phyloP scores from a whole-genome alignment of 2,113 vertebrate species.

The Lepus americanus region DNA sequence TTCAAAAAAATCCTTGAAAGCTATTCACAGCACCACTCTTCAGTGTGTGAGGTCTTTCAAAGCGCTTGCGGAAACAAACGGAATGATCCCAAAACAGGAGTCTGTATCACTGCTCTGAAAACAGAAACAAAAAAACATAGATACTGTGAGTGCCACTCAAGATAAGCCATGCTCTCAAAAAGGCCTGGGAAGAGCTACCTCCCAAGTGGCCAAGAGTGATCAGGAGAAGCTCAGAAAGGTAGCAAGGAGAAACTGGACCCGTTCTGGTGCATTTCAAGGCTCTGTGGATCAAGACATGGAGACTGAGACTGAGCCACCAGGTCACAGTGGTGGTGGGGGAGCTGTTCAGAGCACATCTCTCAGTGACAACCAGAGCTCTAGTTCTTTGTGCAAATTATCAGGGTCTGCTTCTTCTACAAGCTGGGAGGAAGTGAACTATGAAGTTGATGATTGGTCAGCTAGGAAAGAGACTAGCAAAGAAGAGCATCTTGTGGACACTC shows the following conservation, averaged over 20 bases:
- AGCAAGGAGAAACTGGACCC: background rate
- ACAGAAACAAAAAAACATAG: constrained; percentile 87
- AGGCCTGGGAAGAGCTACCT: background rate
- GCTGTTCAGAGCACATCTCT: constrained; percentile 51
- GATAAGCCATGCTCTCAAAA: background rate
- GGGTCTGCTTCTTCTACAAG: constrained; percentile 78
- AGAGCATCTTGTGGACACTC: background rate
- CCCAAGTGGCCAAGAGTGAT: background rate
- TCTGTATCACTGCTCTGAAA: constrained; percentile 92
- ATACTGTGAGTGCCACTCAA: constrained; percentile 80
- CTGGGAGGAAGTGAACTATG: constrained; percentile 85
- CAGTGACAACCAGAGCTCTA: constrained; percentile 82
- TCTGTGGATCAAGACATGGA: constrained; percentile 57
- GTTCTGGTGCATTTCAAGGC: constrained; percentile 11
- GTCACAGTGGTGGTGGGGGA: background rate
- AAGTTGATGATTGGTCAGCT: background rate
- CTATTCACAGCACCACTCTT: constrained; percentile 92
- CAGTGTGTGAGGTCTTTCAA: constrained; percentile 89
- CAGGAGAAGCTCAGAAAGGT: background rate
- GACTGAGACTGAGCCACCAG: background rate
- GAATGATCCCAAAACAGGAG: constrained; percentile 56
- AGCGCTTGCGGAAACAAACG: constrained; percentile 76
- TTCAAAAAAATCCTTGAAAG: constrained; percentile 89
- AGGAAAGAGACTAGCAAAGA: background rate
- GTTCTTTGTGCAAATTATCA: constrained; percentile 87